Conservation (phyloP, 2,797 vertebrate genomes). For the Pseudotriccus pelzelni region DNA sequence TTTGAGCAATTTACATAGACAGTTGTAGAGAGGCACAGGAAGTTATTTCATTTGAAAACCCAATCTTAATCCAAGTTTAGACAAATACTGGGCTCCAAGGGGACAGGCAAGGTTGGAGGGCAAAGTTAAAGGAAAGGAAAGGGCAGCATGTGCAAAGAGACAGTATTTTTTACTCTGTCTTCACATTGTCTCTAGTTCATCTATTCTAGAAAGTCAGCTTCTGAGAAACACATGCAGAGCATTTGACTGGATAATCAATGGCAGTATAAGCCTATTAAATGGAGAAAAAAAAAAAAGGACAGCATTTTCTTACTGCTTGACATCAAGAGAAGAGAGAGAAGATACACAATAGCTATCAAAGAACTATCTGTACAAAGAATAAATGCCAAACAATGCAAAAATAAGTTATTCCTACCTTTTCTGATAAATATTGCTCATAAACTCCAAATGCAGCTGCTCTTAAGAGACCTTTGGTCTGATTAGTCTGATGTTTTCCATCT, state of each 20-base stretch:
- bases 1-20: background rate
- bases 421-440: conserved; percentile 97
- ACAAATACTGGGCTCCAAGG: background rate
- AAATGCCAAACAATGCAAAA: background rate
- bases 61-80: background rate
- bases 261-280: background rate
- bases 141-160: background rate
- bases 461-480: conserved; percentile 92
- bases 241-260: background rate
- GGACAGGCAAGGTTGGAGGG: accelerated
- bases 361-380: background rate
- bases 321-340: background rate
- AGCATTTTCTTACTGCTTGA: background rate
- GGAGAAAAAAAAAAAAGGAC: background rate
- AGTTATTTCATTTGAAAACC: background rate
- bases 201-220: background rate
- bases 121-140: background rate
- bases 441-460: conserved; percentile 93
- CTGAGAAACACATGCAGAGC: background rate
- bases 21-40: background rate
- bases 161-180: background rate
- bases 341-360: background rate
- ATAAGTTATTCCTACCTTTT: conserved; percentile 83
- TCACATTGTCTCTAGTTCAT: background rate
- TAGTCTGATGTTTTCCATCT: conserved; percentile 91